phyloP scores from a whole-genome alignment of 2,113 vertebrate species.

The Cromileptes altivelis region DNA sequence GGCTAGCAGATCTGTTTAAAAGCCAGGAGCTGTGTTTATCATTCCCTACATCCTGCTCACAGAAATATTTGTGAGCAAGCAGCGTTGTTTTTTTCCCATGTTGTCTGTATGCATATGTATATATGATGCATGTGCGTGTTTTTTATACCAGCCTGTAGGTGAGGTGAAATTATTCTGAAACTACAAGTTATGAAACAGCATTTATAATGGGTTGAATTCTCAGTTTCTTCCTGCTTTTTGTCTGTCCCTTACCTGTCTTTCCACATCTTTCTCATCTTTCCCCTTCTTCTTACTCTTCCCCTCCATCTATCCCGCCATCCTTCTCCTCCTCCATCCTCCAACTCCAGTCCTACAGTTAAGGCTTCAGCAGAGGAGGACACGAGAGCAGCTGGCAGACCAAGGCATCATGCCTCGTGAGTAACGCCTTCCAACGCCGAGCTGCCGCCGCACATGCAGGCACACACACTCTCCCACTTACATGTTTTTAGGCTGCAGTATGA shows the following conservation, averaged over 20 bases:
- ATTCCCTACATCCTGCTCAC: slow-evolving; percentile 81
- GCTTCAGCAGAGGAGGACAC: slow-evolving; percentile 97
- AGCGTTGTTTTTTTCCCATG: slow-evolving; percentile 29
- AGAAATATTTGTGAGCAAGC: slow-evolving; percentile 79
- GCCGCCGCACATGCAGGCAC: slow-evolving; percentile 37
- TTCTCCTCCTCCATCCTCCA: slow-evolving; percentile 37
- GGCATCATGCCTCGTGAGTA: slow-evolving; percentile 98
- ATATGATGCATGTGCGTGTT: not conserved
- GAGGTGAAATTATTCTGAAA: not conserved
- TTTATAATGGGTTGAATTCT: slow-evolving; percentile 59
- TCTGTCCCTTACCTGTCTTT: slow-evolving; percentile 66
- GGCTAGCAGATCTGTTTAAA: slow-evolving; percentile 82
- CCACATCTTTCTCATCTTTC: slow-evolving; percentile 32
- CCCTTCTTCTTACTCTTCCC: slow-evolving; percentile 35
- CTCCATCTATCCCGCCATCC: slow-evolving; percentile 52
- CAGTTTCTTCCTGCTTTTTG: slow-evolving; percentile 59
- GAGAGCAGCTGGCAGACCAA: slow-evolving; percentile 95
- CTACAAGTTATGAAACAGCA: not conserved
- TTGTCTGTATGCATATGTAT: slow-evolving; percentile 30
- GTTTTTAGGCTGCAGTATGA: slow-evolving; percentile 21
- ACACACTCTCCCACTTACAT: not conserved
- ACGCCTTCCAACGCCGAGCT: slow-evolving; percentile 75
- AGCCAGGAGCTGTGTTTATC: slow-evolving; percentile 85
- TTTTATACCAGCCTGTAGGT: not conserved
- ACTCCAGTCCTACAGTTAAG: slow-evolving; percentile 96